These are phyloP conservation scores for Bos taurus DNA, from an alignment of 2,113 vertebrate species.

Conservation along the genomic window ARS-UCD2.0 NC_037335.1:48867001-48867500, in stretches of 20 bases:
- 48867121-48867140: not conserved
- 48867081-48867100: not conserved
- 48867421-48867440: not conserved
- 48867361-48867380: not conserved
- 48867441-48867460: not conserved
- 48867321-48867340: not conserved
- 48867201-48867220: not conserved
- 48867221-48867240: not conserved
- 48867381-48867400: not conserved
- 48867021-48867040: not conserved
- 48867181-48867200: not conserved
- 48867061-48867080: not conserved
- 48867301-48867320: not conserved
- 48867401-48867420: not conserved
- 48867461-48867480: not conserved
- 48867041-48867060: not conserved
- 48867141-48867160: not conserved
- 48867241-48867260: not conserved
- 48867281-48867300: not conserved
- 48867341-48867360: not conserved
- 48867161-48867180: not conserved
- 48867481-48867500: not conserved
- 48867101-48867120: not conserved
- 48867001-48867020: not conserved
- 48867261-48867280: not conserved